These are phyloP conservation scores for Geotrypetes seraphini DNA, from an alignment of 2,797 vertebrate species.

Conservation along the genomic window DNA sequence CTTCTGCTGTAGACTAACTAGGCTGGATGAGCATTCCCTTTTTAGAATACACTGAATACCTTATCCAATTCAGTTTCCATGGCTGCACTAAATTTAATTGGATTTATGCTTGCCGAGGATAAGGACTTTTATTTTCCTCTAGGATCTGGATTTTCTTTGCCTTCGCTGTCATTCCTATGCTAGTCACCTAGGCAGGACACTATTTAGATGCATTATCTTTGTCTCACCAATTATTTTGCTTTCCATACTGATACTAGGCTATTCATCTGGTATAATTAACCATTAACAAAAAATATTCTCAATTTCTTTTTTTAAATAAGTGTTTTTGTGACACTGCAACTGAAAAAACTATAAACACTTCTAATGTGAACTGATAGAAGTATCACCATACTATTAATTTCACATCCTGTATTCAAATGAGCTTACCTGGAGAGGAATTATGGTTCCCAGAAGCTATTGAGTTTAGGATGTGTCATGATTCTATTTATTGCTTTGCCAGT, in stretches of 20 bases:
- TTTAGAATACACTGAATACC: constrained; percentile 6
- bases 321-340: no score
- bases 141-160: not conserved
- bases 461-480: no score
- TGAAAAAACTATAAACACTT: no score
- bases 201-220: not conserved
- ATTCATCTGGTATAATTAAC: not conserved
- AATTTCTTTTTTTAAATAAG: no score
- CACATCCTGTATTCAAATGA: no score
- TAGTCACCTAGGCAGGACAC: not conserved
- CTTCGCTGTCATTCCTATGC: not conserved
- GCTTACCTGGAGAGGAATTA: no score
- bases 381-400: no score
- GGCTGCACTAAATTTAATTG: constrained; percentile 8
- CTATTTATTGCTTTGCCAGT: no score
- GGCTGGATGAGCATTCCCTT: not conserved
- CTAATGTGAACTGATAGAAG: no score
- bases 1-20: constrained; percentile 6
- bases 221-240: not conserved
- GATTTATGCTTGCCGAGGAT: not conserved
- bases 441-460: no score
- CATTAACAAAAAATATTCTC: no score
- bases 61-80: constrained; percentile 1
- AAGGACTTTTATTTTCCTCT: constrained; percentile 1
- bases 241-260: not conserved